Base-by-base conservation (phyloP, 2,113 vertebrate species). In the Bolborhynchus lineola region DNA sequence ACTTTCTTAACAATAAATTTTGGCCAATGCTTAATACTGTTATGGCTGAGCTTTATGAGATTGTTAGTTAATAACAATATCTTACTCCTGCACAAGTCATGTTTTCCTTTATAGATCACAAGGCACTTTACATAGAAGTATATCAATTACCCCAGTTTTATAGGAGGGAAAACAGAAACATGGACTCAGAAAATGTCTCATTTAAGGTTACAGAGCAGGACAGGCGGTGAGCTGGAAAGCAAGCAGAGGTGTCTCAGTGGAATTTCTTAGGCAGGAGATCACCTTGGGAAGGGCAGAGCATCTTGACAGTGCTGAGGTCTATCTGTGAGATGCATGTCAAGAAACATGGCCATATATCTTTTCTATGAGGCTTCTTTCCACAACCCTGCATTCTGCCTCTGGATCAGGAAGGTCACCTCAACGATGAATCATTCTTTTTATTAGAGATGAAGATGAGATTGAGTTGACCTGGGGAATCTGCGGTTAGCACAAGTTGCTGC, bases 391-490 rank as follows among this genome's bases (percentile, higher is more conserved):
- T 87, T 87, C 53, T 87, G 59, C 50, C 28, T 93, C 28, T 92
- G 53, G 37, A 86, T 55, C 70, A 81, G 74, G 37, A 71, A 95
- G 81, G 82, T 95, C 70, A 92, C 49, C 53, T 79, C 3, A 0
- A 4, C 0, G 0, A 77, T 89, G 29, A 91, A 93, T 87, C 35
- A 64, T 91, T 77, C 89, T 86, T 80, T 52, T 77, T 91, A 72
- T 84, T 93, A 69, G 57, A 60, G 60, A 65, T 82, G 80, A 87
- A 84, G 65, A 86, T 72, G 80, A 94, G 86, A 82, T 76, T 89
- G 59, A 49, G 72, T 78, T 88, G 64, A 84, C 86, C 83, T 29
- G 74, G 19, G 31, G n/a, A 91, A 46, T 75, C 16, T 84, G 62
- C 23, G 19, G 72, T 44, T 44, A 41, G 52, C 31, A 13, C 17